A percentile compares a stretch with the other conserved stretches of the same genome.
Evolutionary conservation across 2,797 vertebrate species (phyloP).

Genomic region (Smutsia temminckii): DNA sequence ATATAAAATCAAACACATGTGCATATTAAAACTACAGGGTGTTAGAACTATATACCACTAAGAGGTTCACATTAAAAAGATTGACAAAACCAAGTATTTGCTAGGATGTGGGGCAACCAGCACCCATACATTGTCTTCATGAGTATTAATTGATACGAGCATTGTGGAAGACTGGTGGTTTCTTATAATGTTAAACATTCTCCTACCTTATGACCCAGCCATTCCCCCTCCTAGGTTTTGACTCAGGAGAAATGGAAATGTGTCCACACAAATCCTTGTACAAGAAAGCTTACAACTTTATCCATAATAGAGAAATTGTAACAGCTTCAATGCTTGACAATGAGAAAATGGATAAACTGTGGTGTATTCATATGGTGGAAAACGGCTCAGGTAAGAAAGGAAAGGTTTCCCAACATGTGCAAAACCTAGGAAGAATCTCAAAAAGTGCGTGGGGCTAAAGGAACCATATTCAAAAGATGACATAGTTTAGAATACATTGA

Average conservation of each 20-base stretch:
- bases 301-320: background rate
- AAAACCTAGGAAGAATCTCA: background rate
- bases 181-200: background rate
- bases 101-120: background rate
- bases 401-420: background rate
- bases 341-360: background rate
- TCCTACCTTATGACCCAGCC: background rate
- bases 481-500: background rate
- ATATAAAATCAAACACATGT: background rate
- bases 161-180: background rate
- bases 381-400: background rate
- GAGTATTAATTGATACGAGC: background rate
- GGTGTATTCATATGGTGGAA: background rate
- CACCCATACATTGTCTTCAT: background rate
- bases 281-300: background rate
- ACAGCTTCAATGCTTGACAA: background rate
- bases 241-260: background rate
- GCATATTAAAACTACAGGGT: background rate
- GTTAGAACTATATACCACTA: background rate
- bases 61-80: background rate
- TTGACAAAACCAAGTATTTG: background rate
- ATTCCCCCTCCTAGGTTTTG: background rate
- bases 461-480: background rate
- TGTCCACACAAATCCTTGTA: background rate
- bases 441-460: background rate